Percentiles rank a stretch among this genome's conserved stretches.
Conservation (phyloP, 2,113 vertebrate species). For the Glaucidium brasilianum region DNA sequence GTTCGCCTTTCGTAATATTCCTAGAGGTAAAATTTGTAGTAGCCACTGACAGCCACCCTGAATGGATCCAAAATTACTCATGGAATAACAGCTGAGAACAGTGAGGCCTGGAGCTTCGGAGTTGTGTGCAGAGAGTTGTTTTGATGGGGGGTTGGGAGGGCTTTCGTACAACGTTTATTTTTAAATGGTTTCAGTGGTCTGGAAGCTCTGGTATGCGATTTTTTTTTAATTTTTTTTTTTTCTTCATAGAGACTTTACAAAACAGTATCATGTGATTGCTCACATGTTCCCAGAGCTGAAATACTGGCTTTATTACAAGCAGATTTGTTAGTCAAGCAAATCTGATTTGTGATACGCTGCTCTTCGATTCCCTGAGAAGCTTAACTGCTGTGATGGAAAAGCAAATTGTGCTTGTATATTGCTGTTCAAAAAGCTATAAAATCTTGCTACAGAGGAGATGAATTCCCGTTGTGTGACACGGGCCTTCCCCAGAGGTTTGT, state of each 20-base stretch:
- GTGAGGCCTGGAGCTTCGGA: background rate
- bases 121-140: background rate
- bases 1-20: background rate
- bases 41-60: background rate
- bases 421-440: background rate
- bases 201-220: slow-evolving; percentile 7
- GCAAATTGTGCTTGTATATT: background rate
- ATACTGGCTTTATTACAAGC: slow-evolving; percentile 10
- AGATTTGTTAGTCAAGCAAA: slow-evolving; percentile 7
- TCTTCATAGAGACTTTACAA: background rate
- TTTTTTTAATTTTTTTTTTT: background rate
- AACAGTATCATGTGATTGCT: slow-evolving; percentile 39
- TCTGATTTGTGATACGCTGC: background rate
- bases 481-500: background rate
- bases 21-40: background rate
- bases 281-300: slow-evolving; percentile 44
- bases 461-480: background rate
- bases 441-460: background rate
- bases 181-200: background rate
- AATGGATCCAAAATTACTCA: background rate
- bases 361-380: background rate
- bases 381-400: background rate
- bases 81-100: background rate
- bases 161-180: background rate
- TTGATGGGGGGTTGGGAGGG: background rate